A percentile compares a stretch with the other conserved stretches of the same genome.
Conservation (phyloP, 2,113 vertebrate genomes). For the Pachypanchax playfairii region DNA sequence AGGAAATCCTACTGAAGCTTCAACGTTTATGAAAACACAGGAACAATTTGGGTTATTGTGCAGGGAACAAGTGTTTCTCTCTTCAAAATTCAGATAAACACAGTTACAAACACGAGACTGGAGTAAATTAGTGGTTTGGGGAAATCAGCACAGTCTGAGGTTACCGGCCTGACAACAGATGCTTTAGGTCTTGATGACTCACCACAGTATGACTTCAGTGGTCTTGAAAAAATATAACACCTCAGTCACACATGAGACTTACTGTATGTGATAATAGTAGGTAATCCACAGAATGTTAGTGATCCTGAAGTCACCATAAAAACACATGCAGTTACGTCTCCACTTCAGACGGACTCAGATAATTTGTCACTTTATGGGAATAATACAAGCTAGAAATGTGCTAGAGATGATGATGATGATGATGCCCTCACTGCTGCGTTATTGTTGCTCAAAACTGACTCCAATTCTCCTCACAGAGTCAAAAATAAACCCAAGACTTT, state of each 20-base stretch:
- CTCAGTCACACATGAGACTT: constrained; percentile 3
- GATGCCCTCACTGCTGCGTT: not conserved
- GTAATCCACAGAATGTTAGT: not conserved
- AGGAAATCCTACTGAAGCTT: not conserved
- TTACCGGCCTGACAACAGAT: not conserved
- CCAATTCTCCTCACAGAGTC: not conserved
- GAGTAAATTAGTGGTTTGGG: not conserved
- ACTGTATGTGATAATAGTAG: not conserved
- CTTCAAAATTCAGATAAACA: not conserved
- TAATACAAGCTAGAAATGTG: not conserved
- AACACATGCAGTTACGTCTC: not conserved
- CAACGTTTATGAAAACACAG: too few relatives aligned
- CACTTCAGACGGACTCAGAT: not conserved
- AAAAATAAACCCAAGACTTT: not conserved
- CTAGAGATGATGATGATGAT: constrained; percentile 1
- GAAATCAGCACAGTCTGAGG: not conserved
- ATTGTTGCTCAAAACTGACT: constrained; percentile 8
- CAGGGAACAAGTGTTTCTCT: not conserved
- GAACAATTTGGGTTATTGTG: too few relatives aligned
- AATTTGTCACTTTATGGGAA: not conserved
- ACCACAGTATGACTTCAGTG: not conserved
- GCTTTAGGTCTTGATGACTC: not conserved
- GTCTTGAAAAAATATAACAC: not conserved
- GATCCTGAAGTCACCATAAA: not conserved
- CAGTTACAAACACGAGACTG: not conserved